Base-by-base conservation (phyloP, 2,888 invertebrate genomes). In the Drosophila trichaetosa region DNA sequence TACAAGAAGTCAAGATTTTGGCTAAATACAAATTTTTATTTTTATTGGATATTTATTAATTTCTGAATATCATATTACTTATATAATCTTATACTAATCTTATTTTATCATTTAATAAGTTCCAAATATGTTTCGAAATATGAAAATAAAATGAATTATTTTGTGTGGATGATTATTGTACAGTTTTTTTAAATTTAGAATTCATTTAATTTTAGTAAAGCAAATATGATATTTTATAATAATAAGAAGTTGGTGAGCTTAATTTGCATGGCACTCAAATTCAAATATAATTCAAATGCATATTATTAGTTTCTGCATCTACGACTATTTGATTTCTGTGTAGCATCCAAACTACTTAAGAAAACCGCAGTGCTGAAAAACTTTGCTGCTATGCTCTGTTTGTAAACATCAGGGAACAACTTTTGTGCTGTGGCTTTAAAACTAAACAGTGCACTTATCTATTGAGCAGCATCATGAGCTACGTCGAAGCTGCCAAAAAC, bases 351-450 rank as follows among this genome's bases (percentile, higher is more conserved):
- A 80, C 54, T 79, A 76, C 62, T 57, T 62, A 69, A 69, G 72
- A 76, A 69, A 80, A 65, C 76, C 76, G 80, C 78, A 79, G 62
- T 80, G 72, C 80, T 63, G 72, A 38, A 71, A 75, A 78, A 80
- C 59, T 71, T 80, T 76, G 34, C 52, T 60, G 53, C 31, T 13
- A 18, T 62, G 63, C 66, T 75, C 63, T 79, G 79, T 70, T 70
- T 79, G 58, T 38, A 34, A 57, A 51, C 73, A 74, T 64, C 67
- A 31, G 40, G 34, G 66, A 46, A 61, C 80, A 83, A 74, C 68
- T 84, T 88, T 88, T 80, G 66, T 86, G 81, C 86, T 86, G 83
- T 88, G 88, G 83, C 83, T 84, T 86, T 86, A 86, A 84, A 88
- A 86, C 83, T 84, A 80, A 84, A 84, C 88, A 84, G 88, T 79